Conservation (phyloP, 2,797 vertebrate genomes). For the Myotis vivesi region DNA sequence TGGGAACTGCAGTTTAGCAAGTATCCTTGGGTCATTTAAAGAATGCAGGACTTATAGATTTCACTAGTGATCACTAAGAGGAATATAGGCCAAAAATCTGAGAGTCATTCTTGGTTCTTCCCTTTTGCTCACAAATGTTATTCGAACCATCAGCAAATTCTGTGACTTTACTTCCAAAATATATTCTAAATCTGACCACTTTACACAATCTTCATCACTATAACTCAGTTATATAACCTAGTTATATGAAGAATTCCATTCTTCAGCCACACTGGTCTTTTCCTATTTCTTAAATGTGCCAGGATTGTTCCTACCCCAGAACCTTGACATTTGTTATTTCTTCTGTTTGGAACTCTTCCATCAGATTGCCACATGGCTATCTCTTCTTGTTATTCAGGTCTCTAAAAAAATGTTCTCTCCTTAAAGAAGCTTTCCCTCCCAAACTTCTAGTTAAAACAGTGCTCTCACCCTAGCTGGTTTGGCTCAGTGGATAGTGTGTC, state of each 20-base stretch:
- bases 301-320: not conserved
- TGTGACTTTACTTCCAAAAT: not conserved
- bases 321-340: not conserved
- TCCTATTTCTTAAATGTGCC: not conserved
- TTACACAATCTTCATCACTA: not conserved
- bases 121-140: not conserved
- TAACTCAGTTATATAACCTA: not conserved
- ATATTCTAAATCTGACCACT: not conserved
- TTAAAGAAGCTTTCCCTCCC: not conserved
- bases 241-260: not conserved
- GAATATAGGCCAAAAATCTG: not conserved
- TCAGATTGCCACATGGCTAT: conserved; percentile 27
- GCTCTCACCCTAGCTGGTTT: no score
- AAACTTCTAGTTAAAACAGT: conserved; percentile 23
- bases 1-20: not conserved
- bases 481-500: no score
- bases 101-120: not conserved
- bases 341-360: conserved; percentile 5
- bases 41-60: not conserved
- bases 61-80: conserved; percentile 8
- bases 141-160: not conserved
- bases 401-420: not conserved
- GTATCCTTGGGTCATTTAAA: not conserved
- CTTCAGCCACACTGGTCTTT: not conserved
- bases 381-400: conserved; percentile 25